Conservation (phyloP, 2,797 vertebrate species). For the Zenarchopterus dispar region DNA sequence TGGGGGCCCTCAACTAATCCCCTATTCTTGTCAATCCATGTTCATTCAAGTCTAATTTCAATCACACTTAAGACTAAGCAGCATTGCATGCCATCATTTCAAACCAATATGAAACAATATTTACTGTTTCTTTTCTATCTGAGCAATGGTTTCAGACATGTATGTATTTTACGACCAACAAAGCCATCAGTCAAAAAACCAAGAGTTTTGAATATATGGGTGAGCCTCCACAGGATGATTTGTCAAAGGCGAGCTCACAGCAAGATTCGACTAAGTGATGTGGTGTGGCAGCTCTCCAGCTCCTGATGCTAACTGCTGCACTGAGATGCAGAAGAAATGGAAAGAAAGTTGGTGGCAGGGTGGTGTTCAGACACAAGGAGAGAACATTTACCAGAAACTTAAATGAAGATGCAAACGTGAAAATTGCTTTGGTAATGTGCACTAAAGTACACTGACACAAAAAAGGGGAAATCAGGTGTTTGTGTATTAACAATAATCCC, state of each 20-base stretch:
- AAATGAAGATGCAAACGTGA: too few species aligned
- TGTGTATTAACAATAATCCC: conserved; percentile 13
- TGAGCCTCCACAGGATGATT: conserved; percentile 14
- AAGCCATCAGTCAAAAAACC: conserved; percentile 14
- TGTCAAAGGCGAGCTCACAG: conserved; percentile 19
- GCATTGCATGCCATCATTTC: background rate
- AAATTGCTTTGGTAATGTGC: too few species aligned
- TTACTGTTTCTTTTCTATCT: background rate
- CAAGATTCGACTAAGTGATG: conserved; percentile 29
- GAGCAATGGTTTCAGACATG: background rate
- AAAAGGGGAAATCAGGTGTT: background rate
- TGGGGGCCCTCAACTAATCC: conserved; percentile 47
- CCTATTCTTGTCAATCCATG: conserved; percentile 30
- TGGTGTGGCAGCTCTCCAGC: conserved; percentile 30
- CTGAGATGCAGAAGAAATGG: conserved; percentile 12
- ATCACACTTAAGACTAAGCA: background rate
- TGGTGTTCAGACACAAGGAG: background rate
- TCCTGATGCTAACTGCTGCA: conserved; percentile 19
- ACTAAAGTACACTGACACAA: too few species aligned
- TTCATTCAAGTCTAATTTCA: conserved; percentile 23
- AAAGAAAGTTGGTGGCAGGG: background rate
- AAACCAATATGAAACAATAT: background rate
- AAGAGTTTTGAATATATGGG: conserved; percentile 1
- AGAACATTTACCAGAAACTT: background rate
- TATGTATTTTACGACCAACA: background rate